These are phyloP conservation scores for Decapterus maruadsi DNA, from an alignment of 2,797 vertebrate species.

Conservation along the genomic window DNA sequence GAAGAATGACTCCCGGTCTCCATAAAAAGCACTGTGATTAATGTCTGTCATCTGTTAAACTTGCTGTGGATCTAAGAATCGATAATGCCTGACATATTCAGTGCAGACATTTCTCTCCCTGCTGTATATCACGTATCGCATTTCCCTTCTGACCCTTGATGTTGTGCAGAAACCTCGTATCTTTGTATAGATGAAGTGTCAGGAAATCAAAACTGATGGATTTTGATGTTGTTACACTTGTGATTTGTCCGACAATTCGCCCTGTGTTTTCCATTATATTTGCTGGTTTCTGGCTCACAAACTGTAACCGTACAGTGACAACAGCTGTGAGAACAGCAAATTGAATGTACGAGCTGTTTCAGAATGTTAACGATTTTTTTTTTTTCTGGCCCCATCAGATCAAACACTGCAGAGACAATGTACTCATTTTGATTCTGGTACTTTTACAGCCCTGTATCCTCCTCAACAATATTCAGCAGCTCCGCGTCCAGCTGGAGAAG, in stretches of 20 bases:
- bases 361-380: slow-evolving; percentile 24
- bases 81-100: slow-evolving; percentile 72
- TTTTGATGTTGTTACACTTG: slow-evolving; percentile 31
- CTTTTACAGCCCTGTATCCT: slow-evolving; percentile 92
- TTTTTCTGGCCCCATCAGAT: not conserved
- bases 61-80: slow-evolving; percentile 65
- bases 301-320: not conserved
- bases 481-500: slow-evolving; percentile 97
- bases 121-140: slow-evolving; percentile 45
- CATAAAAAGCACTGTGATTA: slow-evolving; percentile 63
- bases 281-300: not conserved
- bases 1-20: slow-evolving; percentile 41
- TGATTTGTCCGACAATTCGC: slow-evolving; percentile 31
- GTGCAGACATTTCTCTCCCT: slow-evolving; percentile 63
- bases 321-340: not conserved
- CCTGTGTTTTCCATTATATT: slow-evolving; percentile 31
- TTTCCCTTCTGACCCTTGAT: slow-evolving; percentile 53
- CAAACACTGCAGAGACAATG: not conserved
- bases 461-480: slow-evolving; percentile 98
- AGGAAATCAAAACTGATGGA: slow-evolving; percentile 54
- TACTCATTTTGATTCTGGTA: not conserved
- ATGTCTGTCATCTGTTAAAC: slow-evolving; percentile 72
- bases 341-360: not conserved
- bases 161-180: slow-evolving; percentile 29
- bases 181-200: slow-evolving; percentile 60